Evolutionary conservation across 2,888 invertebrate species (phyloP).

Genomic region (Eustalomyia histrio): DNA sequence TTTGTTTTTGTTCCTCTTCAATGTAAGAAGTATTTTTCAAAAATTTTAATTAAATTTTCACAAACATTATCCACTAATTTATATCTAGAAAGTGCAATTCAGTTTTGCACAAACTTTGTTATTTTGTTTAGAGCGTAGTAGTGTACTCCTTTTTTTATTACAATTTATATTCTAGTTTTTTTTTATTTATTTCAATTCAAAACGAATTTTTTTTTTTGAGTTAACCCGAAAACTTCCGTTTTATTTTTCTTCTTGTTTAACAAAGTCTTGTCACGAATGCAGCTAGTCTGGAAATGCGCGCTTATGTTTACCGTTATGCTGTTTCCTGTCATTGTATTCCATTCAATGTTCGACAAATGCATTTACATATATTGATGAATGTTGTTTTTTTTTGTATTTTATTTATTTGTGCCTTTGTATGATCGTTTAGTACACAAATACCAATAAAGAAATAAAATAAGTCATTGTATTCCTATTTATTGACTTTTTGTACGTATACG

Average conservation of each 20-base stretch:
- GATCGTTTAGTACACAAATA: slow-evolving; percentile 22
- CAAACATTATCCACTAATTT: slow-evolving; percentile 18
- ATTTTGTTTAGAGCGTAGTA: not conserved
- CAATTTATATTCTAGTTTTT: slow-evolving; percentile 25
- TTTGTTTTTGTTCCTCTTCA: not conserved
- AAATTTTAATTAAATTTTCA: slow-evolving; percentile 16
- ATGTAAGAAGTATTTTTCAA: not conserved
- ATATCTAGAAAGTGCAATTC: not conserved
- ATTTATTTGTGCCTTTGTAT: not conserved
- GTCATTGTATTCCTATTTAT: slow-evolving; percentile 45
- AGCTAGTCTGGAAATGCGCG: slow-evolving; percentile 55
- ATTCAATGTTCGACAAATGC: slow-evolving; percentile 44
- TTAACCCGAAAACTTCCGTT: slow-evolving; percentile 52
- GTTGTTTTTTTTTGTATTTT: slow-evolving; percentile 10
- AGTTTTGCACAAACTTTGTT: not conserved
- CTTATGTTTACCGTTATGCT: slow-evolving; percentile 29
- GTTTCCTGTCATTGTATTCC: slow-evolving; percentile 58
- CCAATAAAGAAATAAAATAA: slow-evolving; percentile 42
- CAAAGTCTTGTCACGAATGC: slow-evolving; percentile 55
- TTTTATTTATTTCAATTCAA: not conserved
- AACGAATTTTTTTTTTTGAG: slow-evolving; percentile 2
- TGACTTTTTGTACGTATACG: not conserved
- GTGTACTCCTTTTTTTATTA: slow-evolving; percentile 1
- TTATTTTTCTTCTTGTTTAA: slow-evolving; percentile 35
- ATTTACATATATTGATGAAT: slow-evolving; percentile 56